phyloP scores from a whole-genome alignment of 2,113 vertebrate species.

The Protobothrops mucrosquamatus region DNA sequence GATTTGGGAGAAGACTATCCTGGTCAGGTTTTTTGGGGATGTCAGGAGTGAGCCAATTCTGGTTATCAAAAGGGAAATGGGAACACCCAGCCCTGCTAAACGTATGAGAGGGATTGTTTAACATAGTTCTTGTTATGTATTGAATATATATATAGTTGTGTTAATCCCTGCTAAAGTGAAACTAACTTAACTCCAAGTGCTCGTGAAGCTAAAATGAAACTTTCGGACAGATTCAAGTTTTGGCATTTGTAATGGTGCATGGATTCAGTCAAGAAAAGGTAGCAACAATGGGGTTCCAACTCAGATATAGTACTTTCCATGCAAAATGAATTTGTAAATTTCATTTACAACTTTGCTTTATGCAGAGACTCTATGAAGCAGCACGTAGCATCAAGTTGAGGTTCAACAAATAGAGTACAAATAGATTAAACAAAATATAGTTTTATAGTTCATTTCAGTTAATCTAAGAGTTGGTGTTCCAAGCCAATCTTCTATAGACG shows the following conservation, averaged over 20 bases:
- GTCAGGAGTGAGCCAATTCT: not conserved
- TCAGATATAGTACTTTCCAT: not conserved
- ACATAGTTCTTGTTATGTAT: not conserved
- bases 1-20: not conserved
- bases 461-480: constrained; percentile 63
- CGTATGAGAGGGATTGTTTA: not conserved
- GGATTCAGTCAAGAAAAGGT: not conserved
- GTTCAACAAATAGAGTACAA: constrained; percentile 40
- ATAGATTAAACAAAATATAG: constrained; percentile 69
- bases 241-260: not conserved
- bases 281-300: not conserved
- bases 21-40: not conserved
- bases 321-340: not conserved
- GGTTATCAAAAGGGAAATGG: not conserved
- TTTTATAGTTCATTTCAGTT: constrained; percentile 76
- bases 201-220: no score
- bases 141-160: no score
- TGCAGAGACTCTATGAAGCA: fast-evolving
- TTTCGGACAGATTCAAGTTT: not conserved
- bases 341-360: not conserved
- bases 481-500: constrained; percentile 60
- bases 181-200: no score
- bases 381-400: not conserved
- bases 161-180: no score
- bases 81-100: not conserved